Evolutionary conservation across 2,888 invertebrate genomes (phyloP).

Genomic region (Nasonovia ribisnigri): DNA sequence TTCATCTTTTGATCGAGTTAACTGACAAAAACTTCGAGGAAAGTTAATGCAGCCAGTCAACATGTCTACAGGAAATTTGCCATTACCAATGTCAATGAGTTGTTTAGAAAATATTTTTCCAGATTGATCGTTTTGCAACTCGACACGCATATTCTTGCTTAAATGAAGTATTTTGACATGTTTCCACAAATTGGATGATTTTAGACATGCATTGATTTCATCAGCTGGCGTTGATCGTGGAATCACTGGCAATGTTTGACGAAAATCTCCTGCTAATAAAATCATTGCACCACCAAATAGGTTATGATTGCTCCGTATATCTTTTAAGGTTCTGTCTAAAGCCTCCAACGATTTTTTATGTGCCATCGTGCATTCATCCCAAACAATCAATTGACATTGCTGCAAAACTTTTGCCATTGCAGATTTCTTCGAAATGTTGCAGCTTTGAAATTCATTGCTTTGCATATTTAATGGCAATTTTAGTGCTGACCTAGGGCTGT

Average conservation of each 20-base stretch:
- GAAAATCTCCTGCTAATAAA: background rate
- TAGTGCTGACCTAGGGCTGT: too few species aligned
- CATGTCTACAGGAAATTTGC: too few species aligned
- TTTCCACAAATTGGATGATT: conserved; percentile 66
- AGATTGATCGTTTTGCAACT: conserved; percentile 38
- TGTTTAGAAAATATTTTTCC: background rate
- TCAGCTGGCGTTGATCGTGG: conserved; percentile 65
- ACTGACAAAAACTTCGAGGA: conserved; percentile 68
- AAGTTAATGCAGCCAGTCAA: conserved; percentile 64
- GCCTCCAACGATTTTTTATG: conserved; percentile 70
- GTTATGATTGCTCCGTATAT: conserved; percentile 63
- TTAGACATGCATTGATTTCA: conserved; percentile 65
- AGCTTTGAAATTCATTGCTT: conserved; percentile 67
- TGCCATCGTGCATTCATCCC: conserved; percentile 70
- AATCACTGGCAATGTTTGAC: conserved; percentile 65
- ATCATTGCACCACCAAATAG: background rate
- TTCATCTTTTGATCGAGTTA: conserved; percentile 67
- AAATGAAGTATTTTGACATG: conserved; percentile 59
- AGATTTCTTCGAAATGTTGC: conserved; percentile 69
- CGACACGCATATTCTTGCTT: conserved; percentile 42
- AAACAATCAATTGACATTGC: conserved; percentile 68
- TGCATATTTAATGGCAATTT: conserved; percentile 69
- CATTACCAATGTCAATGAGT: conserved; percentile 24
- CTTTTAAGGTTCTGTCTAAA: conserved; percentile 67
- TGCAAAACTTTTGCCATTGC: conserved; percentile 68